These are phyloP conservation scores for Urophycis tenuis DNA, from an alignment of 2,797 vertebrate species.

Conservation along the genomic window DNA sequence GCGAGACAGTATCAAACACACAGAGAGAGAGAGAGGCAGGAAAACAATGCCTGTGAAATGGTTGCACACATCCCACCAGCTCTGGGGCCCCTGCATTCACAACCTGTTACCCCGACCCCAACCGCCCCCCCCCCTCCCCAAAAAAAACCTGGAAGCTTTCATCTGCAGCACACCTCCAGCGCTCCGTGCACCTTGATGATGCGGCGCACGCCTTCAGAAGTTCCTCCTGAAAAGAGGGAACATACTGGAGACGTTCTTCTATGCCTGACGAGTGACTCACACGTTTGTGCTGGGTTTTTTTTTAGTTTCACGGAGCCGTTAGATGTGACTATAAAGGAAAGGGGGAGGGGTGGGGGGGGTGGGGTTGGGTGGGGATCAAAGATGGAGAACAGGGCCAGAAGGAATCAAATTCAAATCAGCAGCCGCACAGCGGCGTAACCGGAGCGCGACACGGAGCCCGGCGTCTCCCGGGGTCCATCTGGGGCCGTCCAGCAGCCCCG, in stretches of 20 bases:
- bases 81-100: not conserved
- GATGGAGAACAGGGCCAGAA: not conserved
- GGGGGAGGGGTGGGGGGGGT: too few species aligned
- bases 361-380: too few species aligned
- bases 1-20: not conserved
- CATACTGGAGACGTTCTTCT: not conserved
- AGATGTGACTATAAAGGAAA: too few species aligned
- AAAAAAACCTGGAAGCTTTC: not conserved
- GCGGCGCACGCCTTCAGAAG: not conserved
- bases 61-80: not conserved
- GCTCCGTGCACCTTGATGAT: not conserved
- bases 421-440: not conserved
- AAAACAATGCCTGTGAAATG: slow-evolving; percentile 11
- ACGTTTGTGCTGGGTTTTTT: not conserved
- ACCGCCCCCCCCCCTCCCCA: too few species aligned
- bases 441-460: not conserved
- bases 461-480: not conserved
- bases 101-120: not conserved
- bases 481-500: not conserved
- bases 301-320: too few species aligned
- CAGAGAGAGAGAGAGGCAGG: slow-evolving; percentile 9
- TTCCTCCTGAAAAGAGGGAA: not conserved
- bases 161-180: not conserved
- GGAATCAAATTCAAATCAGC: too few species aligned
- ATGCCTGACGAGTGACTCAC: not conserved